These are phyloP conservation scores for Plecturocebus donacophilus DNA, from an alignment of 2,113 vertebrate genomes.

Conservation along the genomic window DNA sequence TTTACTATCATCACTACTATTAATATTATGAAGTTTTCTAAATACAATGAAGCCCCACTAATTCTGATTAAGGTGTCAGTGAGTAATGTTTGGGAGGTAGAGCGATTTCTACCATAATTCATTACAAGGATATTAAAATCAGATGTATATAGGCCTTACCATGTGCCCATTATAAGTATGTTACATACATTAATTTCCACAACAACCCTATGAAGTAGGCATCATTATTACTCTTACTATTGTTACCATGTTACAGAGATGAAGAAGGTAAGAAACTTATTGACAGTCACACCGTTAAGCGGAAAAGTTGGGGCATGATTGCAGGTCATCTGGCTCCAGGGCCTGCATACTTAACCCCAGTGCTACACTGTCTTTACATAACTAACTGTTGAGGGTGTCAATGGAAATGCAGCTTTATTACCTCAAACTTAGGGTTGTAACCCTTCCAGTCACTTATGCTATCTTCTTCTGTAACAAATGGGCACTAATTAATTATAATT, in stretches of 20 bases:
- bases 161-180: background rate
- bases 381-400: background rate
- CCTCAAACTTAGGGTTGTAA: background rate
- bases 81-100: background rate
- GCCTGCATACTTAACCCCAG: background rate
- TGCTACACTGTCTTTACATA: background rate
- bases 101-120: background rate
- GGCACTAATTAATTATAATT: background rate
- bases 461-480: constrained; percentile 8
- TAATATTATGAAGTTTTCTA: background rate
- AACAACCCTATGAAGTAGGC: background rate
- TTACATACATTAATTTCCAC: background rate
- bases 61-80: constrained; percentile 9
- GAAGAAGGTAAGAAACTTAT: background rate
- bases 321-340: background rate
- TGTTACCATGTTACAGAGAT: background rate
- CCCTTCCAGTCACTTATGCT: background rate
- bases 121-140: background rate
- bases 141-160: background rate
- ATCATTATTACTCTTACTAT: background rate
- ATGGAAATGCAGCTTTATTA: background rate
- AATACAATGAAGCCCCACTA: background rate
- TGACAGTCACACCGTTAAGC: background rate
- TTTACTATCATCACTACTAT: background rate
- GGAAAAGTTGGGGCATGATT: background rate